A percentile compares a stretch with the other conserved stretches of the same genome.
Conservation (phyloP, 2,888 invertebrate species). For the Bombylius discolor region DNA sequence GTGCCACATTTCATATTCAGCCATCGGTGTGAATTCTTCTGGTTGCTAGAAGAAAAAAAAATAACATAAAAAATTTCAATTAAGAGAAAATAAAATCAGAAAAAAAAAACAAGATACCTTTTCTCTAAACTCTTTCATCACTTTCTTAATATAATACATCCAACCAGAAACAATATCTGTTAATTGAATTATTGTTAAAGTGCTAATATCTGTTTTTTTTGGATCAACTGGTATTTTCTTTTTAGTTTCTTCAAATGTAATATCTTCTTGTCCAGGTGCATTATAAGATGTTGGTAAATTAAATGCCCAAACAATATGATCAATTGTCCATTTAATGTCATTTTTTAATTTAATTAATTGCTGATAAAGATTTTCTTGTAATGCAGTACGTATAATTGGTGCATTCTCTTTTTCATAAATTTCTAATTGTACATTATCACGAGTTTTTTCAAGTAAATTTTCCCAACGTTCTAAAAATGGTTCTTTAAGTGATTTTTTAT, state of each 20-base stretch:
- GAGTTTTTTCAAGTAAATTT: slow-evolving; percentile 39
- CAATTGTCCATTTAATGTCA: slow-evolving; percentile 39
- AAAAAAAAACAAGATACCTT: slow-evolving; percentile 16
- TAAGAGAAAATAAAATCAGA: background rate
- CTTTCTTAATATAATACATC: slow-evolving; percentile 39
- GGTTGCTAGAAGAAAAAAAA: slow-evolving; percentile 36
- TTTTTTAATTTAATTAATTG: slow-evolving; percentile 41
- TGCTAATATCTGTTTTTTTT: slow-evolving; percentile 23
- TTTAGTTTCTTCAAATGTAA: slow-evolving; percentile 31
- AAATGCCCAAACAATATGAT: slow-evolving; percentile 32
- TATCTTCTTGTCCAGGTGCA: slow-evolving; percentile 31
- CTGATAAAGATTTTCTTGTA: slow-evolving; percentile 25
- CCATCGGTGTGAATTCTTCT: slow-evolving; percentile 63
- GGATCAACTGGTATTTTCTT: slow-evolving; percentile 30
- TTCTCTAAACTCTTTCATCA: slow-evolving; percentile 26
- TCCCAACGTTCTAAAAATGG: slow-evolving; percentile 47
- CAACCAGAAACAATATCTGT: slow-evolving; percentile 41
- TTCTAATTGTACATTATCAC: slow-evolving; percentile 36
- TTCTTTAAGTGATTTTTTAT: slow-evolving; percentile 19
- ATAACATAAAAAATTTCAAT: background rate
- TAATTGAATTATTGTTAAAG: slow-evolving; percentile 37
- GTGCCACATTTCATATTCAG: slow-evolving; percentile 78
- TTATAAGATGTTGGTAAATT: slow-evolving; percentile 32
- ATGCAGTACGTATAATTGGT: slow-evolving; percentile 22
- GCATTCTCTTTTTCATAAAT: slow-evolving; percentile 23